Evolutionary conservation across 2,113 vertebrate genomes (phyloP).

Genomic region (Epinephelus moara): DNA sequence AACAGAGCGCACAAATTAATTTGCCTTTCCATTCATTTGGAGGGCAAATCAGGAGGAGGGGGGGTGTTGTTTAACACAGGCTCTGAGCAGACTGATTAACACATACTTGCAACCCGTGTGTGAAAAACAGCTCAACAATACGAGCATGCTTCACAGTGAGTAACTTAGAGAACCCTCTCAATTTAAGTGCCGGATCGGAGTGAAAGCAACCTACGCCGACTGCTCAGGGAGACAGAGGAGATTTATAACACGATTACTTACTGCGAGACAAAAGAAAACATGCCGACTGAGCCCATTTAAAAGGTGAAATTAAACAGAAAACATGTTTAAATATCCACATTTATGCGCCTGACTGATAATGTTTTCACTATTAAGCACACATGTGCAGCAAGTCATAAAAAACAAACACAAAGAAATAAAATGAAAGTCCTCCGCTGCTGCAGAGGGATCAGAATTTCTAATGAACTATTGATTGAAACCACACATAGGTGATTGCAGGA

Average conservation of each 20-base stretch:
- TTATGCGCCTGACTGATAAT: conserved; percentile 11
- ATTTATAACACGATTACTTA: conserved; percentile 17
- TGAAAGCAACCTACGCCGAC: not conserved
- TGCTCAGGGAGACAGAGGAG: conserved; percentile 1
- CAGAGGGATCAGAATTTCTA: conserved; percentile 88
- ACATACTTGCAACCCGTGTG: conserved; percentile 25
- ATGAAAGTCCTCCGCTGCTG: conserved; percentile 81
- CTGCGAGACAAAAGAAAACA: not conserved
- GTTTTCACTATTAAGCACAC: conserved; percentile 25
- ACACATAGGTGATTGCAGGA: conserved; percentile 80
- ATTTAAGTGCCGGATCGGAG: conserved; percentile 8
- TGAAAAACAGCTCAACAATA: conserved; percentile 27
- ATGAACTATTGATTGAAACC: conserved; percentile 89
- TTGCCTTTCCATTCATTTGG: conserved; percentile 60
- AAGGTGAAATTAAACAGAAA: conserved; percentile 27
- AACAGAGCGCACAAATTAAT: conserved; percentile 61
- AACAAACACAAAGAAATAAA: conserved; percentile 14
- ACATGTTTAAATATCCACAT: not conserved
- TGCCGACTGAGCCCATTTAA: not conserved
- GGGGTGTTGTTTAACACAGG: conserved; percentile 36
- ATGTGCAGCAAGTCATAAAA: not conserved
- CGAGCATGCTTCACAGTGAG: conserved; percentile 27
- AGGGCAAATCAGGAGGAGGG: conserved; percentile 21
- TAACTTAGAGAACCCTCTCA: conserved; percentile 4
- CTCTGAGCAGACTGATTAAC: conserved; percentile 47